phyloP scores from a whole-genome alignment of 2,113 vertebrate species.

The Tupaia tana region DNA sequence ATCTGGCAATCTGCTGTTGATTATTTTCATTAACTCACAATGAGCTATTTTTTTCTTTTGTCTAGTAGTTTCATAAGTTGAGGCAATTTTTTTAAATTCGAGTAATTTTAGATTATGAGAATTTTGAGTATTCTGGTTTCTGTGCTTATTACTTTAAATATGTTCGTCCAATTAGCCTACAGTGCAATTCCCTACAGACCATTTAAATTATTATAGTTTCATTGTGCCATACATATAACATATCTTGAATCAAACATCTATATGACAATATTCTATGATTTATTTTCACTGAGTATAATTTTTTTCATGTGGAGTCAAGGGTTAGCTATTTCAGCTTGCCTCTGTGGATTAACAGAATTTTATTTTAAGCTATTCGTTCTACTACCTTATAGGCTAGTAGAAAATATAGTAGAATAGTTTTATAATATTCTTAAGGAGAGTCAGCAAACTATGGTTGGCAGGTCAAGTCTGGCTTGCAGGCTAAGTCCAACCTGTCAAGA shows the following conservation, averaged over 20 bases:
- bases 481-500: background rate
- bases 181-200: background rate
- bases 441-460: background rate
- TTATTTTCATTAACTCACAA: background rate
- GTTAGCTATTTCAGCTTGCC: background rate
- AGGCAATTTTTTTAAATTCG: background rate
- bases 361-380: background rate
- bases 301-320: background rate
- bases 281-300: background rate
- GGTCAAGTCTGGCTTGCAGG: background rate
- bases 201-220: background rate
- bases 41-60: background rate
- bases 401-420: background rate
- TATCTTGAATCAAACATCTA: background rate
- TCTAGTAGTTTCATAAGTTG: background rate
- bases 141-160: background rate
- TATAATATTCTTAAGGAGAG: background rate
- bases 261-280: background rate
- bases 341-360: background rate
- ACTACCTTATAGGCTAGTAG: background rate
- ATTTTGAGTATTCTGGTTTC: background rate
- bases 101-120: background rate
- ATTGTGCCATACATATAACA: background rate
- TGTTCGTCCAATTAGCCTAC: background rate
- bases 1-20: background rate